Evolutionary conservation across 1,140 invertebrate genomes (phyloP).

Genomic region (Periplaneta americana): DNA sequence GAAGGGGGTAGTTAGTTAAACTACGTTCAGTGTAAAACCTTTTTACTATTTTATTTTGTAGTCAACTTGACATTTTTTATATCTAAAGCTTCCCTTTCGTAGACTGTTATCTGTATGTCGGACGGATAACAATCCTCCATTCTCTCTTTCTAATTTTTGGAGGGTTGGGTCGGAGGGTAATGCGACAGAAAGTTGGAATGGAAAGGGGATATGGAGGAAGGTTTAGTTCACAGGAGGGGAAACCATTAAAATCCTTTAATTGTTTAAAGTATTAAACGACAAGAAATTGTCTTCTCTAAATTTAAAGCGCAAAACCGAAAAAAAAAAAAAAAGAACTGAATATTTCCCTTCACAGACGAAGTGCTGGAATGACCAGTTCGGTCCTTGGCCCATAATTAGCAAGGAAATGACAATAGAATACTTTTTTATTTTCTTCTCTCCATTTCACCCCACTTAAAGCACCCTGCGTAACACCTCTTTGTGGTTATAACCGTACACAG

Average conservation of each 20-base stretch:
- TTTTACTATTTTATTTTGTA: neutral
- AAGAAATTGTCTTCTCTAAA: neutral
- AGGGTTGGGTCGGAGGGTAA: no score
- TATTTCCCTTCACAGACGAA: neutral
- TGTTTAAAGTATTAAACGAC: neutral
- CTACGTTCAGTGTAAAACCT: neutral
- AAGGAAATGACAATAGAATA: neutral
- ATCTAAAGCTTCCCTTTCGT: neutral
- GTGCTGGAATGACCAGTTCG: neutral
- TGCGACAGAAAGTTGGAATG: neutral
- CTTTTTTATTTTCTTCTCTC: no score
- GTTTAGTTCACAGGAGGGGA: neutral
- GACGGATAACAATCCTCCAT: neutral
- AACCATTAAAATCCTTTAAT: neutral
- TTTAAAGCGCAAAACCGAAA: neutral
- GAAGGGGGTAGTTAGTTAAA: no score
- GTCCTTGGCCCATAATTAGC: neutral
- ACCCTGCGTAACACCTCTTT: neutral
- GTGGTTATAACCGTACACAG: neutral
- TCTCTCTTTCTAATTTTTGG: no score
- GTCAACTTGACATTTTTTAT: neutral
- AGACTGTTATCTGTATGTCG: neutral
- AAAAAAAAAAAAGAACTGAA: neutral
- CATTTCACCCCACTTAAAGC: neutral
- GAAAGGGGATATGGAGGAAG: neutral